Evolutionary conservation across 2,888 invertebrate genomes (phyloP).

Genomic region (Drosophila tanythrix): DNA sequence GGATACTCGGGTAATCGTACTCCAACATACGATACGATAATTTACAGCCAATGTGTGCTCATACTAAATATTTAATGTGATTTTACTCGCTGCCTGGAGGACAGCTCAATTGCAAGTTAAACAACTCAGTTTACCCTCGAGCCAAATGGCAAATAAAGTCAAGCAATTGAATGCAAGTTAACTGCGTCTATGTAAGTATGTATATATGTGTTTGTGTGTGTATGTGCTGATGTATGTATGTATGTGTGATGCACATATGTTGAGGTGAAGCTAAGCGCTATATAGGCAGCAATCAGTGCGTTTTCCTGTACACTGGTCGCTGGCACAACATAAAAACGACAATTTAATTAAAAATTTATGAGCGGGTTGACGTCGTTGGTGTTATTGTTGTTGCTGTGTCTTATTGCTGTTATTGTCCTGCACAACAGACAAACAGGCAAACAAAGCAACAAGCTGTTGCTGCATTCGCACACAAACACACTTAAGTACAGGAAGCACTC

Average conservation of each 20-base stretch:
- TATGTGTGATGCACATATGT: neutral
- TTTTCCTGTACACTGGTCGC: conserved; percentile 47
- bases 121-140: conserved; percentile 69
- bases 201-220: neutral
- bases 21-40: conserved; percentile 17
- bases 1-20: conserved; percentile 1
- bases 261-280: conserved; percentile 8
- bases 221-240: neutral
- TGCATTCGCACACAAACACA: conserved; percentile 35
- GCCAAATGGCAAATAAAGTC: conserved; percentile 47
- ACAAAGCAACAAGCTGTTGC: conserved; percentile 72
- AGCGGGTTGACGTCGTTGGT: conserved; percentile 52
- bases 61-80: conserved; percentile 54
- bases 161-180: conserved; percentile 51
- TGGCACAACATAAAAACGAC: conserved; percentile 46
- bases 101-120: conserved; percentile 66
- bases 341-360: conserved; percentile 77
- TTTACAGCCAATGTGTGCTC: conserved; percentile 39
- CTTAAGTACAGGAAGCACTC: conserved; percentile 22
- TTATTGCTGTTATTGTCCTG: conserved; percentile 52
- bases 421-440: conserved; percentile 52
- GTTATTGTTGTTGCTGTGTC: conserved; percentile 14
- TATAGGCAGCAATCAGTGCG: conserved; percentile 64
- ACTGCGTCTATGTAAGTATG: conserved; percentile 10
- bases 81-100: conserved; percentile 33